Base-by-base conservation (phyloP, 2,797 vertebrate genomes). In the Platyrinchus mystaceus region DNA sequence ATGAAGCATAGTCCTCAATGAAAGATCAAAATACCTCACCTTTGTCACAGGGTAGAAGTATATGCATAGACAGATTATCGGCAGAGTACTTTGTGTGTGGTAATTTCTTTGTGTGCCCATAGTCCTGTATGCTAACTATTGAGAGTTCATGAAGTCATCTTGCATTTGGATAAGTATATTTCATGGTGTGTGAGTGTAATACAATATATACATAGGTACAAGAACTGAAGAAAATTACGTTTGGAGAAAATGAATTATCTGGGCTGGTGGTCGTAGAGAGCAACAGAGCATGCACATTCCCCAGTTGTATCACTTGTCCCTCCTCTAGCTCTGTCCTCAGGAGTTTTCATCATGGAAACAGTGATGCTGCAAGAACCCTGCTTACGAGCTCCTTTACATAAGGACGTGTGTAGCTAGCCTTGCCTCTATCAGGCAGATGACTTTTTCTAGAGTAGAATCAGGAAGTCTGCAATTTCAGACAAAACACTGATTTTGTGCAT, bases 331-430 rank as follows among this genome's bases (percentile, higher is more conserved):
- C 23, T 7, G 0, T 49, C 70, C 34, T 76, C 10, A 8, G 66
- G 34, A 68, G 52, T 32, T 80, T 82, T 69, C 18, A 23, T 92
- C 47, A 20, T 20, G 28, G 63, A 77, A 80, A 37, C 13, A 19
- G 10, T 27, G 78, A 37, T 63, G 47, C 37, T 83, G n/a, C 43
- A 59, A 76, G 63, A 63, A 71, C 58, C 26, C 10, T 37, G 19
- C 46, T 66, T 50, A 3, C 7, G 50, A 81, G 26, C 73, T 82
- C 18, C 24, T 76, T 92, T 50, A 44, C 13, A 21, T 12, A 4
- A 1, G 7, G 11, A 13, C 0, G 0, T 7, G 12, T 30, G 14
- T n/a, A 49, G 39, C 26, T 43, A 11, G 28, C n/a, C 10, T 87
- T 82, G 21, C 37, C 9, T 90, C n/a, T 89, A 1, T 60, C 28